These are phyloP conservation scores for Melipona quadrifasciata DNA, from an alignment of 1,140 invertebrate species.

Conservation along the genomic window DNA sequence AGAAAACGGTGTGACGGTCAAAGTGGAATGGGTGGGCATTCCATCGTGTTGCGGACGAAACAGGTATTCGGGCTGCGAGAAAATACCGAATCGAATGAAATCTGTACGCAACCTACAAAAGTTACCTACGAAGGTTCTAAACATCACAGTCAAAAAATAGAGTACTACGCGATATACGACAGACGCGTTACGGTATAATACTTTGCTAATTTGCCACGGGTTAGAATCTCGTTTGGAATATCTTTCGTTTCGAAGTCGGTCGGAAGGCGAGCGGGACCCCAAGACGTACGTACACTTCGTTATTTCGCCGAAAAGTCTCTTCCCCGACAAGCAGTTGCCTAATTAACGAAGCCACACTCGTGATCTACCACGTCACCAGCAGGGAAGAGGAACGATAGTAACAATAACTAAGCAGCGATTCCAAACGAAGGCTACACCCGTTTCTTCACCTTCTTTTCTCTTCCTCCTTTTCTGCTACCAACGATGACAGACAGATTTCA, in stretches of 20 bases:
- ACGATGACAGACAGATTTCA: slow-evolving; percentile 1
- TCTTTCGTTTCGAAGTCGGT: not conserved
- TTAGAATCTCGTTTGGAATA: not conserved
- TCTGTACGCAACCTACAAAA: slow-evolving; percentile 35
- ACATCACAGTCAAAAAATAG: slow-evolving; percentile 70
- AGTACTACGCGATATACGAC: slow-evolving; percentile 52
- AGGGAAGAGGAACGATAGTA: slow-evolving; percentile 25
- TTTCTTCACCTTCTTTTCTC: not conserved
- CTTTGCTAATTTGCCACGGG: not conserved
- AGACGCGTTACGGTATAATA: slow-evolving; percentile 4
- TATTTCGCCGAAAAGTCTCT: not conserved
- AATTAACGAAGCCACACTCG: not conserved
- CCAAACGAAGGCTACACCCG: too few species aligned
- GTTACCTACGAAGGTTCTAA: slow-evolving; percentile 60
- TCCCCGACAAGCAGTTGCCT: not conserved
- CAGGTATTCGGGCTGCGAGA: not conserved
- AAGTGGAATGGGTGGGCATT: not conserved
- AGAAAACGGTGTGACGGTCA: slow-evolving; percentile 7
- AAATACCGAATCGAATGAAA: slow-evolving; percentile 34
- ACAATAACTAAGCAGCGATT: slow-evolving; percentile 23
- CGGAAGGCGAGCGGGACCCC: too few species aligned
- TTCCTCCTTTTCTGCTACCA: not conserved
- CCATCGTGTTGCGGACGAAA: not conserved
- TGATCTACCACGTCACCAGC: not conserved
- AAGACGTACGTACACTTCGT: not conserved